These are phyloP conservation scores for Heliconius hermathena DNA, from an alignment of 1,140 invertebrate genomes.

Conservation along the genomic window DNA sequence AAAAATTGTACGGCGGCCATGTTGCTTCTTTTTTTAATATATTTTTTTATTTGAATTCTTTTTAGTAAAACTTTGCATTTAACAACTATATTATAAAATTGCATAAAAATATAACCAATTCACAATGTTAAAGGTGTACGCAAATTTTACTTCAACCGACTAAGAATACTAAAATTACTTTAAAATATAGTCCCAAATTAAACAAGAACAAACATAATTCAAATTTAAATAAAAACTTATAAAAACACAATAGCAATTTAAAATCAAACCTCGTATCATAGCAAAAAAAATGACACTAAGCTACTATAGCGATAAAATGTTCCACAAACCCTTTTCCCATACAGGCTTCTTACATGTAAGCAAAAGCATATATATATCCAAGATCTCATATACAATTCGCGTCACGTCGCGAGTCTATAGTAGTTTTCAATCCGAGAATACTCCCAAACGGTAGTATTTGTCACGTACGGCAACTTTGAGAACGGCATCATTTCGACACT, in stretches of 20 bases:
- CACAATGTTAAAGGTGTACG: no score
- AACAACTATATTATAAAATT: no score
- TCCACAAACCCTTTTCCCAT: neutral
- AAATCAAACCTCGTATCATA: neutral
- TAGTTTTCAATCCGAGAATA: constrained; percentile 75
- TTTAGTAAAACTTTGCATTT: no score
- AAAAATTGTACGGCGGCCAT: no score
- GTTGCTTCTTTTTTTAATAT: no score
- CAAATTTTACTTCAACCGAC: no score
- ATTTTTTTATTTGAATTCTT: no score
- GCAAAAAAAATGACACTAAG: neutral
- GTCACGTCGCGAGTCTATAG: constrained; percentile 73
- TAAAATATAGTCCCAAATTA: no score
- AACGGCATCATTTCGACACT: constrained; percentile 56
- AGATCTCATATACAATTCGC: constrained; percentile 58
- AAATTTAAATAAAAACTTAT: neutral
- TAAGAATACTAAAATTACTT: no score
- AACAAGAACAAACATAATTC: no score
- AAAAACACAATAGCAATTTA: neutral
- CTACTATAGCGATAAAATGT: neutral
- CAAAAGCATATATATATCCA: constrained; percentile 33
- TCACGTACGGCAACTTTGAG: constrained; percentile 74
- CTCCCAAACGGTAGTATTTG: constrained; percentile 73
- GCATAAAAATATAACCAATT: no score
- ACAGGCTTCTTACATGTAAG: constrained; percentile 7